These are phyloP conservation scores for Drosophila sucinea DNA, from an alignment of 1,140 invertebrate genomes.

Conservation along the genomic window DNA sequence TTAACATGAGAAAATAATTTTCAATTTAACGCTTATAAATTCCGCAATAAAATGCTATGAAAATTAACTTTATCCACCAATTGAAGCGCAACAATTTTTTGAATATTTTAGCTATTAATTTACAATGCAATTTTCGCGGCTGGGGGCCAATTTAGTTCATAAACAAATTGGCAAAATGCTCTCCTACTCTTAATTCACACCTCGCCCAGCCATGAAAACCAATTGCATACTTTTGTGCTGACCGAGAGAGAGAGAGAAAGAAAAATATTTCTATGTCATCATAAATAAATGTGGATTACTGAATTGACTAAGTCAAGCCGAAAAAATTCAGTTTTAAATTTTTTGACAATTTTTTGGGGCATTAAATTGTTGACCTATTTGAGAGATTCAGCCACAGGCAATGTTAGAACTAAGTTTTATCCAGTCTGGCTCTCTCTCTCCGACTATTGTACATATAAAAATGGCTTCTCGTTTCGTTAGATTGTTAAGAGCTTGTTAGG, in stretches of 20 bases:
- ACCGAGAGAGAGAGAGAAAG: slow-evolving; percentile 52
- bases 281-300: slow-evolving; percentile 9
- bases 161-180: slow-evolving; percentile 33
- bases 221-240: slow-evolving; percentile 70
- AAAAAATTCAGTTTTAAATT: neutral
- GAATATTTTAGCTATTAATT: slow-evolving; percentile 20
- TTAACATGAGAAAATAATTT: slow-evolving; percentile 28
- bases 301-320: neutral
- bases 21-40: slow-evolving; percentile 16
- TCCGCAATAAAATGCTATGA: slow-evolving; percentile 3
- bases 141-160: slow-evolving; percentile 10
- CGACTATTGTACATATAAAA: slow-evolving; percentile 28
- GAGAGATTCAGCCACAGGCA: slow-evolving; percentile 15
- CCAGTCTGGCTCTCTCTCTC: neutral
- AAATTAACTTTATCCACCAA: slow-evolving; percentile 13
- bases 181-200: slow-evolving; percentile 23
- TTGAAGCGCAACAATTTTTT: neutral
- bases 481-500: slow-evolving; percentile 59
- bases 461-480: slow-evolving; percentile 26
- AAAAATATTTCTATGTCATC: slow-evolving; percentile 19
- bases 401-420: slow-evolving; percentile 35
- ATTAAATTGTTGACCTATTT: slow-evolving; percentile 61
- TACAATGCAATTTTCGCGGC: slow-evolving; percentile 1
- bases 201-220: slow-evolving; percentile 60
- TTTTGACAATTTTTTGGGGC: neutral